phyloP scores from a whole-genome alignment of 2,113 vertebrate genomes.

The Paralichthys olivaceus region DNA sequence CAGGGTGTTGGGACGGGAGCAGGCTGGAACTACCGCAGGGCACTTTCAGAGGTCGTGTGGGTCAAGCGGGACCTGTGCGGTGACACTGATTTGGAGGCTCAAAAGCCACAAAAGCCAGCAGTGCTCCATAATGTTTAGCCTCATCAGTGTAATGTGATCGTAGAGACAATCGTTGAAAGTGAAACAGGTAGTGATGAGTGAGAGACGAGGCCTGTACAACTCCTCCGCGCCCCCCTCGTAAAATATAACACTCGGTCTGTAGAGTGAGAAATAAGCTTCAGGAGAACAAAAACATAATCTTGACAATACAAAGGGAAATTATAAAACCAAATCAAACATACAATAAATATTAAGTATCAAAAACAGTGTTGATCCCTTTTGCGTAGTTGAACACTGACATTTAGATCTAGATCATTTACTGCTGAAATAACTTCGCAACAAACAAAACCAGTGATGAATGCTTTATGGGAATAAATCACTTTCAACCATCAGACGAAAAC shows the following conservation, averaged over 20 bases:
- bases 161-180: conserved; percentile 12
- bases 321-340: conserved; percentile 45
- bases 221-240: not conserved
- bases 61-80: too few relatives aligned
- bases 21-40: too few relatives aligned
- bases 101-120: not conserved
- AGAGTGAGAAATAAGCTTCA: not conserved
- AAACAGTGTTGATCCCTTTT: conserved; percentile 35
- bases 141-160: not conserved
- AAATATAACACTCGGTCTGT: not conserved
- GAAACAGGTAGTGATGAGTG: conserved; percentile 21
- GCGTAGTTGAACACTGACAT: not conserved
- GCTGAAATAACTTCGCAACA: not conserved
- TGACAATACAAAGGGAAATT: not conserved
- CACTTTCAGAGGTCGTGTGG: too few relatives aligned
- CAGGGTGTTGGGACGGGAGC: too few relatives aligned
- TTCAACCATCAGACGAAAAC: conserved; percentile 12
- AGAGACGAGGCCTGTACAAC: not conserved
- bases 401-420: not conserved
- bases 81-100: too few relatives aligned
- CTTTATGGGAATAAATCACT: conserved; percentile 10
- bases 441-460: conserved; percentile 22
- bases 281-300: not conserved
- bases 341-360: conserved; percentile 55
- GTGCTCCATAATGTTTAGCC: not conserved